phyloP scores from a whole-genome alignment of 2,797 vertebrate species.

The Takifugu ocellatus region DNA sequence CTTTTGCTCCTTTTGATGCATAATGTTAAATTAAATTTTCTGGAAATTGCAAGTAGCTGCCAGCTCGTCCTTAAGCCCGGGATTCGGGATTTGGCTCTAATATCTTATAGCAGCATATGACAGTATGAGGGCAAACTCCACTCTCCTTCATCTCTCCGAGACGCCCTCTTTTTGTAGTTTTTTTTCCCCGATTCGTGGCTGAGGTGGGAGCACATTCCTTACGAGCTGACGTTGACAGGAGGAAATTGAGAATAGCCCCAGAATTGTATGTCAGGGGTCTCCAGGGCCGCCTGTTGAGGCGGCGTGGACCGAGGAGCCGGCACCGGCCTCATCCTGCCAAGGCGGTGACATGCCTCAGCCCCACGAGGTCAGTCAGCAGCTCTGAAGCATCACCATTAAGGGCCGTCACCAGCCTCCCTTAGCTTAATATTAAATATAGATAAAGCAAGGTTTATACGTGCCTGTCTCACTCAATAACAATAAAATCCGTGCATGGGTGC shows the following conservation, averaged over 20 bases:
- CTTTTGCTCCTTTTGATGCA: constrained; percentile 11
- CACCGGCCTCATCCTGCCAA: constrained; percentile 43
- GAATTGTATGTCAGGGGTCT: constrained; percentile 26
- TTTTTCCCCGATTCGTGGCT: constrained; percentile 5
- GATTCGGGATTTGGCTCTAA: constrained; percentile 37
- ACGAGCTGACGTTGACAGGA: not conserved
- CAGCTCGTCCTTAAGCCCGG: constrained; percentile 4
- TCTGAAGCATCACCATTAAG: constrained; percentile 40
- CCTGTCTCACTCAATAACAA: constrained; percentile 10
- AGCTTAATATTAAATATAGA: constrained; percentile 28
- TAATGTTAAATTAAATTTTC: constrained; percentile 8
- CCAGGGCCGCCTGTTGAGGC: constrained; percentile 25
- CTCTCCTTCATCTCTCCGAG: constrained; percentile 14
- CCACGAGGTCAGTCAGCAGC: constrained; percentile 42
- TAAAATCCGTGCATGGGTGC: not conserved
- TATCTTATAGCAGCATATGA: constrained; percentile 43
- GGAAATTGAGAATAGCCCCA: constrained; percentile 21
- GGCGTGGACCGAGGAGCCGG: constrained; percentile 6
- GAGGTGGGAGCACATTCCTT: constrained; percentile 29
- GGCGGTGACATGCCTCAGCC: constrained; percentile 45
- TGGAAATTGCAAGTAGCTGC: constrained; percentile 2
- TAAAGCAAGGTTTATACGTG: not conserved
- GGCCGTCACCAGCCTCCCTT: constrained; percentile 10
- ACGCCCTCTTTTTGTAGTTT: not conserved
- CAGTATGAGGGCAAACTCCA: constrained; percentile 50